Base-by-base conservation (phyloP, 1,140 invertebrate species). In the Pseudomyrmex flavicornis region DNA sequence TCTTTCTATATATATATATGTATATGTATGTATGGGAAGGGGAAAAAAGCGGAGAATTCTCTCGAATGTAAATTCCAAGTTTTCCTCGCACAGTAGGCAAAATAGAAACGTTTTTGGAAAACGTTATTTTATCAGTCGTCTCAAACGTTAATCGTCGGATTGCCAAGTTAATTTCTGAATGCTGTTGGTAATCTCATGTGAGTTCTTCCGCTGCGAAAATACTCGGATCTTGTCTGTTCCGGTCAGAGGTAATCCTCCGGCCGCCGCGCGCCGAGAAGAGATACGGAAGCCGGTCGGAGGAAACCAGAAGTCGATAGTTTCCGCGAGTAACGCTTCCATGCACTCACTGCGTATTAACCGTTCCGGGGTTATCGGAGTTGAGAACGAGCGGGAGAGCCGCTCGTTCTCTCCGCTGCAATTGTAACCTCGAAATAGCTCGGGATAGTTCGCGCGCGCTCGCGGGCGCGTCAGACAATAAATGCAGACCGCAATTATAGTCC, bases 261-360 rank as follows among this genome's bases (percentile, higher is more conserved):
- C 22, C 62, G 54, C 52, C 44, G 69, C 44, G 9, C 50, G 69
- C 7, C 50, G 22, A 44, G 22, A 44, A 44, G 59, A 83, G 82
- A 77, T 66, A 77, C 73, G 82, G 62, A 83, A 77, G 73, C 44
- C 82, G 46, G 74, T 68, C 22, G 63, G 75, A 79, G 74, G 56
- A 79, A 68, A 68, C 54, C 74, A 83, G 22, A 83, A 83, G 82
- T 79, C 74, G 82, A 83, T 83, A 76, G 82, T 58, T 83, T 77
- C 73, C 74, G 80, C 70, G 70, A 74, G 50, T 74, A 75, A 76
- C 80, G 80, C 73, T 83, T 65, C 61, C 80, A 76, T 83, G 72
- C 80, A 83, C 80, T 83, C 62, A 76, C 72, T 59, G 61, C 46
- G 72, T 76, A 83, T 83, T 76, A 76, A 83, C 59, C 59, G 48